Conservation (phyloP, 2,888 invertebrate genomes). For the Diplazon laetatorius region DNA sequence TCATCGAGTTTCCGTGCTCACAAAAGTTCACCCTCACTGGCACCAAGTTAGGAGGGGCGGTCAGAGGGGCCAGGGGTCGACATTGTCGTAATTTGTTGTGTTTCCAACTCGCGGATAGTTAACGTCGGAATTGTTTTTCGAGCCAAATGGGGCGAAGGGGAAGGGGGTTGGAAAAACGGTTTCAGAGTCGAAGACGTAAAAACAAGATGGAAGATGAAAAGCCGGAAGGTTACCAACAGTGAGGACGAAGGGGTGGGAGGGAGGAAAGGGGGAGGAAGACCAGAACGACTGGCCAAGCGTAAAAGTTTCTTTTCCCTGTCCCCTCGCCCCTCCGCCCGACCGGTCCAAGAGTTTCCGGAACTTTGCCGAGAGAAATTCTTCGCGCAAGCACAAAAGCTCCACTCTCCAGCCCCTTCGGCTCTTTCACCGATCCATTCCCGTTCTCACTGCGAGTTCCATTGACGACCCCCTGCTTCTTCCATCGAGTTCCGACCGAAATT, state of each 20-base stretch:
- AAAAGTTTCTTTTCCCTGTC: slow-evolving; percentile 47
- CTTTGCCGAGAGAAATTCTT: slow-evolving; percentile 63
- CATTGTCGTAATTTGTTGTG: slow-evolving; percentile 61
- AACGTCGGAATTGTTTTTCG: slow-evolving; percentile 57
- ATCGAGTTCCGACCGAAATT: slow-evolving; percentile 63
- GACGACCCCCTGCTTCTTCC: too few species aligned
- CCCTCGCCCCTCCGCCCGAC: background rate
- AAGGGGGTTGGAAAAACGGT: too few species aligned
- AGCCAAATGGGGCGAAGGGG: slow-evolving; percentile 49
- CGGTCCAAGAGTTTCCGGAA: slow-evolving; percentile 62
- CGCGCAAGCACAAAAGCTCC: slow-evolving; percentile 61
- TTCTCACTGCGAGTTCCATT: slow-evolving; percentile 65
- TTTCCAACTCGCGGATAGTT: slow-evolving; percentile 57
- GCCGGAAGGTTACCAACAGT: slow-evolving; percentile 38
- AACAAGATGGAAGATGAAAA: slow-evolving; percentile 49
- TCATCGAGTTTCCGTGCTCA: background rate
- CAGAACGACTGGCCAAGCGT: slow-evolving; percentile 57
- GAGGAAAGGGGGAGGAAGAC: slow-evolving; percentile 33
- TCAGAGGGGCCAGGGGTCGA: too few species aligned
- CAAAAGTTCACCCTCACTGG: slow-evolving; percentile 2
- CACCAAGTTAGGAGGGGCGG: too few species aligned
- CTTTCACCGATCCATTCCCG: slow-evolving; percentile 18
- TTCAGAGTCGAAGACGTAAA: slow-evolving; percentile 53
- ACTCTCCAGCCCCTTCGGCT: slow-evolving; percentile 39
- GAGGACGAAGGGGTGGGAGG: too few species aligned